phyloP scores from a whole-genome alignment of 2,797 vertebrate genomes.

The Hipposideros larvatus region DNA sequence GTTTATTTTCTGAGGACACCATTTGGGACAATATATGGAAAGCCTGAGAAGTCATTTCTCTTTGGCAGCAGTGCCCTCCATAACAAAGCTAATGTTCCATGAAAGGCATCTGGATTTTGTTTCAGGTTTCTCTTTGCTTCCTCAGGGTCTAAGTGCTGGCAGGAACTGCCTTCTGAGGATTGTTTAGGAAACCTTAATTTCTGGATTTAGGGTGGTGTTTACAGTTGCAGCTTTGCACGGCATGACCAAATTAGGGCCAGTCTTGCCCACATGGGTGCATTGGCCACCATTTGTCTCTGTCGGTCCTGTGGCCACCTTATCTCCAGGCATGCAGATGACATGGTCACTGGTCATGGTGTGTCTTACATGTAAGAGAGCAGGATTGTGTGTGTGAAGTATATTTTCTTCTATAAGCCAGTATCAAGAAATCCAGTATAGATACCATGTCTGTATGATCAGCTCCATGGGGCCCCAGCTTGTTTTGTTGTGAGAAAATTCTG shows the following conservation, averaged over 20 bases:
- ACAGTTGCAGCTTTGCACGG: not conserved
- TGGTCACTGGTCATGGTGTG: not conserved
- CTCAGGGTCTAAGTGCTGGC: not conserved
- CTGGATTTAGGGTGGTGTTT: not conserved
- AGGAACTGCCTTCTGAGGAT: conserved; percentile 20
- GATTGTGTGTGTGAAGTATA: not conserved
- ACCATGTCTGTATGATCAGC: not conserved
- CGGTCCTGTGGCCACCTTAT: not conserved
- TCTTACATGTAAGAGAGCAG: not conserved
- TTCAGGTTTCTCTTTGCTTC: conserved; percentile 59
- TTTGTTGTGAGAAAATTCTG: not conserved
- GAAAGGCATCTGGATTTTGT: conserved; percentile 49
- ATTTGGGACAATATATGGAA: not conserved
- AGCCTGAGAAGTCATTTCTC: conserved; percentile 31
- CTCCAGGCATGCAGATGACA: not conserved
- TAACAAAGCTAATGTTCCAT: not conserved
- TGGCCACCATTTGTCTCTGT: not conserved
- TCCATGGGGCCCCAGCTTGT: not conserved
- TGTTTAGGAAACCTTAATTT: conserved; percentile 62
- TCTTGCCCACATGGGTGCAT: not conserved
- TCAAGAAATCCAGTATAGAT: not conserved
- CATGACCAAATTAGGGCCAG: not conserved
- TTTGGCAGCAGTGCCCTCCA: not conserved
- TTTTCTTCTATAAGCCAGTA: not conserved
- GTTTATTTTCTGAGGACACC: conserved; percentile 49